Conservation (phyloP, 2,888 invertebrate genomes). For the Idaea dimidiata region DNA sequence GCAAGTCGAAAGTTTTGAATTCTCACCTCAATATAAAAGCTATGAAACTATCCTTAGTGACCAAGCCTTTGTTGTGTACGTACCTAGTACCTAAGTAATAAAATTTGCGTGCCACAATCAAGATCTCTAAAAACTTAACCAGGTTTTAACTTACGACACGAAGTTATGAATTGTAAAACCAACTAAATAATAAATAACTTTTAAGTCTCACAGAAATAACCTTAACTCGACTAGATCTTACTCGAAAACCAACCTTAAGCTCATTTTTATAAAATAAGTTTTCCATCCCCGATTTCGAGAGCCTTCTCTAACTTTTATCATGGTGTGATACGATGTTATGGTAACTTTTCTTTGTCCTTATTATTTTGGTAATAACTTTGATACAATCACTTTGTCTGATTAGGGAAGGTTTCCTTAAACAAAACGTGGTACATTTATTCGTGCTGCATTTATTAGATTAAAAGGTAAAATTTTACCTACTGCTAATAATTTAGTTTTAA, state of each 20-base stretch:
- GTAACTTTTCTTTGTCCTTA: constrained; percentile 17
- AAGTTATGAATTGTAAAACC: constrained; percentile 30
- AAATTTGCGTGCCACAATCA: constrained; percentile 20
- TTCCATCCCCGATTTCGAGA: background rate
- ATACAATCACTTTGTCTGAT: constrained; percentile 1
- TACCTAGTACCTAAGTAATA: background rate
- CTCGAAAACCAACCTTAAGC: constrained; percentile 15
- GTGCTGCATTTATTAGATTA: background rate
- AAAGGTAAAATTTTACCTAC: background rate
- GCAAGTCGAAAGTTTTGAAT: background rate
- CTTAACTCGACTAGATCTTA: background rate
- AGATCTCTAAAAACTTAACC: constrained; percentile 18
- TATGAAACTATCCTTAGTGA: background rate
- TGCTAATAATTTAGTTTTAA: too few species aligned
- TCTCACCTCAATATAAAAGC: background rate
- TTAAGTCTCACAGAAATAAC: constrained; percentile 13
- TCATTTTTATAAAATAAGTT: background rate
- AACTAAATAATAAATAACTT: constrained; percentile 28
- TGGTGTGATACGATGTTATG: constrained; percentile 19
- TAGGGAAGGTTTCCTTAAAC: background rate
- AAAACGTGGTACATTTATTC: too few species aligned
- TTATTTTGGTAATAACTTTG: constrained; percentile 9
- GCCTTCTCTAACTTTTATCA: constrained; percentile 21
- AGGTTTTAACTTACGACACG: constrained; percentile 18
- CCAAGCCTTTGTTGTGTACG: background rate